Conservation (phyloP, 2,797 vertebrate genomes). For the Pogonophryne albipinna region DNA sequence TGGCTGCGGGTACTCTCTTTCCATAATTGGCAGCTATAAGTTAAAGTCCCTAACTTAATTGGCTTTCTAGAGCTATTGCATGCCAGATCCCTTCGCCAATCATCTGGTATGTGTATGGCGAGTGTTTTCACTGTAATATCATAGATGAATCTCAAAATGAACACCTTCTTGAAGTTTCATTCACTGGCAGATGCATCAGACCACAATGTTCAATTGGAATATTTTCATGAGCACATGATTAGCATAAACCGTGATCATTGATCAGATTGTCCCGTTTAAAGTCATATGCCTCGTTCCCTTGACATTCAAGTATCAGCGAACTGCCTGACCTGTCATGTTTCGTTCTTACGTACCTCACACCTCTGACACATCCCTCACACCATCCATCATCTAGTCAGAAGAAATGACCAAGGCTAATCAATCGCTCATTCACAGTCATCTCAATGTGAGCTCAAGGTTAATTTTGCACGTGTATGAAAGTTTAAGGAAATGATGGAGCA, state of each 20-base stretch:
- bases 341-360: slow-evolving; percentile 18
- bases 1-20: background rate
- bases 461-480: slow-evolving; percentile 49
- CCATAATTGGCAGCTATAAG: background rate
- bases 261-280: slow-evolving; percentile 32
- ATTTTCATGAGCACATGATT: background rate
- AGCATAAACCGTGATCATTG: slow-evolving; percentile 15
- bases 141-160: background rate
- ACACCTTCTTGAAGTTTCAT: background rate
- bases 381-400: slow-evolving; percentile 63
- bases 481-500: slow-evolving; percentile 49
- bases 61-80: background rate
- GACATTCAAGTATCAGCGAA: slow-evolving; percentile 58
- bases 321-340: slow-evolving; percentile 58
- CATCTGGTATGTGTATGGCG: too few species aligned
- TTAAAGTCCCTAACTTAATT: background rate
- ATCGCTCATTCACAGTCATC: slow-evolving; percentile 53
- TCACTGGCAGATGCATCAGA: fast-evolving
- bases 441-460: slow-evolving; percentile 65
- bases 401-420: slow-evolving; percentile 49
- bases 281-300: slow-evolving; percentile 8
- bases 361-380: slow-evolving; percentile 32
- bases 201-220: background rate
- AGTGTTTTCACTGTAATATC: background rate
- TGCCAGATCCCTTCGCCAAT: background rate